Conservation (phyloP, 1,140 invertebrate species). For the Tenebrio molitor region DNA sequence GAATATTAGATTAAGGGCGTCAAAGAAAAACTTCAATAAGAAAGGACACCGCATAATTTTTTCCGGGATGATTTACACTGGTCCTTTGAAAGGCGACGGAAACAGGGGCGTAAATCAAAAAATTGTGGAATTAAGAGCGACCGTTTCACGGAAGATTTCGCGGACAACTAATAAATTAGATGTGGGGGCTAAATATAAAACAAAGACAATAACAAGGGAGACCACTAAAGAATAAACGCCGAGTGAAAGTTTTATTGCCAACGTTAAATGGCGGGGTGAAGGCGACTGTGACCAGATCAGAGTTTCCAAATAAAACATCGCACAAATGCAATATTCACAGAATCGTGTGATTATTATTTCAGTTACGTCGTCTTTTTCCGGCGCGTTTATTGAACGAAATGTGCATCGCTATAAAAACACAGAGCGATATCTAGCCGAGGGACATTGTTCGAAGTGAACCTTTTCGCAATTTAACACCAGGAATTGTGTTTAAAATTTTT, state of each 20-base stretch:
- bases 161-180: slow-evolving; percentile 22
- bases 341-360: slow-evolving; percentile 25
- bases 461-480: neutral
- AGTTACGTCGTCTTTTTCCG: slow-evolving; percentile 6
- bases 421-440: neutral
- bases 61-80: slow-evolving; percentile 23
- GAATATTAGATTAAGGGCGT: slow-evolving; percentile 56
- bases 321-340: slow-evolving; percentile 26
- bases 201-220: slow-evolving; percentile 42
- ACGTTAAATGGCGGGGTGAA: slow-evolving; percentile 37
- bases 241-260: slow-evolving; percentile 45
- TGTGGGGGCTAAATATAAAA: slow-evolving; percentile 34
- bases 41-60: slow-evolving; percentile 13
- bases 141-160: slow-evolving; percentile 34
- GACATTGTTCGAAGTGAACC: neutral
- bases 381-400: neutral
- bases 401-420: neutral
- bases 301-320: slow-evolving; percentile 24
- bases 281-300: slow-evolving; percentile 36
- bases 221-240: slow-evolving; percentile 36
- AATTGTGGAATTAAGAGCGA: slow-evolving; percentile 17
- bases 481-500: neutral
- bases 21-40: slow-evolving; percentile 46
- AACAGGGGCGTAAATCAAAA: slow-evolving; percentile 11
- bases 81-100: slow-evolving; percentile 8